A percentile compares a stretch with the other conserved stretches of the same genome.
Conservation (phyloP, 2,888 invertebrate genomes). For the Harpalus rufipes region DNA sequence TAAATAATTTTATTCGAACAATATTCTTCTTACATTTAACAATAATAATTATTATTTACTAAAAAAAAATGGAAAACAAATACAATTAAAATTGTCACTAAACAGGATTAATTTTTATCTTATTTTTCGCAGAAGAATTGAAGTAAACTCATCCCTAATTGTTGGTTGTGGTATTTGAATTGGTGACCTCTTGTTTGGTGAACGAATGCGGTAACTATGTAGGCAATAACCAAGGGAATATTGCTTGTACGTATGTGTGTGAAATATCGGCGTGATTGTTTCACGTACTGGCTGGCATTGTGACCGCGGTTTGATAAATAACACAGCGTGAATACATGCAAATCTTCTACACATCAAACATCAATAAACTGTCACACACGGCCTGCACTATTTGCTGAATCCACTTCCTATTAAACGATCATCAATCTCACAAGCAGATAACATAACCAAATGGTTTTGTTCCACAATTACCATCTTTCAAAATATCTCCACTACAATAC, state of each 20-base stretch:
- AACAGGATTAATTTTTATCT: too few species aligned
- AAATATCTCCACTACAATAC: too few species aligned
- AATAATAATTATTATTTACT: too few species aligned
- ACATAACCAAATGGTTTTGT: too few species aligned
- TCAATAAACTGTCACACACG: constrained; percentile 1
- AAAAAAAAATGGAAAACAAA: too few species aligned
- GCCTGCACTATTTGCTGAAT: neutral
- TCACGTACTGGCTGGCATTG: constrained; percentile 7
- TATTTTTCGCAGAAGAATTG: too few species aligned
- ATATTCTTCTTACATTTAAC: too few species aligned
- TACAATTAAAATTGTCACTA: too few species aligned
- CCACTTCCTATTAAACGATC: neutral
- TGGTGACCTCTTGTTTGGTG: neutral
- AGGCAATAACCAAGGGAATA: neutral
- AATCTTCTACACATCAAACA: constrained; percentile 6
- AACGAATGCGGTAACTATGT: neutral
- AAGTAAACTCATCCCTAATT: neutral
- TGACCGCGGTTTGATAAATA: constrained; percentile 24
- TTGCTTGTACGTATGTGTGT: neutral
- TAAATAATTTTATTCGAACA: too few species aligned
- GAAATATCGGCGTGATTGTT: constrained; percentile 17
- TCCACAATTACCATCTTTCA: too few species aligned
- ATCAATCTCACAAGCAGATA: neutral
- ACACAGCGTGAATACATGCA: constrained; percentile 8
- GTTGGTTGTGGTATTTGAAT: neutral